Conservation (phyloP, 2,797 vertebrate species). For the Manis pentadactyla region DNA sequence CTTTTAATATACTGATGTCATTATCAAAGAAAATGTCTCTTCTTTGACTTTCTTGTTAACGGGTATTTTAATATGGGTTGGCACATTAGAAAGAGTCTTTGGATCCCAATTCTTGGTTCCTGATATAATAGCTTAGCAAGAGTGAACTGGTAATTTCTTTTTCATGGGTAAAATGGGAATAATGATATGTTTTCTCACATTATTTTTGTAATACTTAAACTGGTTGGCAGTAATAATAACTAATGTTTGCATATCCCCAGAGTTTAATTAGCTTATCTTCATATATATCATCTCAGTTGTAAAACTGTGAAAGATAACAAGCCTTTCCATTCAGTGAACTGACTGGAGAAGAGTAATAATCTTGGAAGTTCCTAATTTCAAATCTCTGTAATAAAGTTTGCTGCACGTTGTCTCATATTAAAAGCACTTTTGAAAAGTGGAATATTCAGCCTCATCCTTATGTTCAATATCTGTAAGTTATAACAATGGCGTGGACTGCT, state of each 20-base stretch:
- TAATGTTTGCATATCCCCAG: neutral
- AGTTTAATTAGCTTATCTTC: slow-evolving; percentile 51
- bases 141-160: neutral
- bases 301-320: neutral
- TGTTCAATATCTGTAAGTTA: neutral
- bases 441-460: neutral
- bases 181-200: neutral
- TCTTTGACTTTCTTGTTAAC: neutral
- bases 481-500: neutral
- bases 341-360: slow-evolving; percentile 4
- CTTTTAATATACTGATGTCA: neutral
- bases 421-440: neutral
- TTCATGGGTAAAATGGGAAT: neutral
- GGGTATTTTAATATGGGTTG: neutral
- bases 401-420: neutral
- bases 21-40: neutral
- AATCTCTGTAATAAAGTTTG: neutral
- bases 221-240: neutral
- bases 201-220: slow-evolving; percentile 39
- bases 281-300: neutral
- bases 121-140: neutral
- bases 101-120: slow-evolving; percentile 24
- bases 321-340: neutral
- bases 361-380: neutral
- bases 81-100: neutral